A percentile compares a stretch with the other conserved stretches of the same genome.
These are phyloP conservation scores for Auanema freiburgensis DNA, from an alignment of 2,888 invertebrate genomes.

Conservation along the genomic window DNA sequence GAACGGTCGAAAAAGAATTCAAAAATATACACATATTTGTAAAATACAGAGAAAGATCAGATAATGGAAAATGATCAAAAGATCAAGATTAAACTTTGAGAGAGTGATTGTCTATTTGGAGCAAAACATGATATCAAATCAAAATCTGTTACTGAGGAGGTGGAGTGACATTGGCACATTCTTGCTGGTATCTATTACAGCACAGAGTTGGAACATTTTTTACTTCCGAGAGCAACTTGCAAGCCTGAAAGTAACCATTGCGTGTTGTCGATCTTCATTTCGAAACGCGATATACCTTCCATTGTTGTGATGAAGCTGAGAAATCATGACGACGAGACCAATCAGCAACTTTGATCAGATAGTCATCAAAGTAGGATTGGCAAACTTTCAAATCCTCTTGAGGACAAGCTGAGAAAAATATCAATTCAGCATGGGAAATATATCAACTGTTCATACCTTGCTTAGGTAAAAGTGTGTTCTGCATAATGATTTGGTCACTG, in stretches of 20 bases:
- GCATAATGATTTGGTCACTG: no score
- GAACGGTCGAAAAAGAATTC: no score
- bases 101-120: no score
- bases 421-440: no score
- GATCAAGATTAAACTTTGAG: no score
- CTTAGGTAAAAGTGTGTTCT: no score
- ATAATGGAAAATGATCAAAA: no score
- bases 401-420: neutral
- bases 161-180: slow-evolving; percentile 11
- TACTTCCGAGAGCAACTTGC: slow-evolving; percentile 43
- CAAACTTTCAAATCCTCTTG: slow-evolving; percentile 47
- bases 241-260: slow-evolving; percentile 33
- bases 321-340: slow-evolving; percentile 44
- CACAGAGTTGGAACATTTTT: slow-evolving; percentile 51
- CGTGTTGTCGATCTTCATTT: no score
- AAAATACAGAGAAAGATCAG: no score
- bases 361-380: slow-evolving; percentile 46
- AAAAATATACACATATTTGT: no score
- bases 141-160: neutral
- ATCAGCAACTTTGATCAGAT: slow-evolving; percentile 41
- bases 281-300: slow-evolving; percentile 33
- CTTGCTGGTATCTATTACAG: slow-evolving; percentile 39
- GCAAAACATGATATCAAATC: no score
- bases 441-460: no score
- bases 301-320: slow-evolving; percentile 38